phyloP scores from a whole-genome alignment of 2,888 invertebrate species.

The Flexamia atlantica region DNA sequence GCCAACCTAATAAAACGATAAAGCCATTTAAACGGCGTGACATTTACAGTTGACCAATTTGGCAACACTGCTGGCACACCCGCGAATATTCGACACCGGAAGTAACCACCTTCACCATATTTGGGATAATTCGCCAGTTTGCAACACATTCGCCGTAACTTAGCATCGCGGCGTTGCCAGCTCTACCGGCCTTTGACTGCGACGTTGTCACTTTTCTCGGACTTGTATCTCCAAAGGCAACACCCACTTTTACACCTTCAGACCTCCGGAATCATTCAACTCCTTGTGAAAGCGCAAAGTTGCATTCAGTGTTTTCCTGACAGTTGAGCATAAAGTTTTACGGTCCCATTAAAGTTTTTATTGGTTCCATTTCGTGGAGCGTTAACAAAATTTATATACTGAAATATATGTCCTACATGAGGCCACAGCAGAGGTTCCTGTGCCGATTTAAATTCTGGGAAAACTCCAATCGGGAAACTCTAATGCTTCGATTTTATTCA shows the following conservation, averaged over 20 bases:
- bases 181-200: background rate
- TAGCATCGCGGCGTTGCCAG: slow-evolving; percentile 1
- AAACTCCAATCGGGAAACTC: too few relatives aligned
- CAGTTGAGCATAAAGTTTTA: too few relatives aligned
- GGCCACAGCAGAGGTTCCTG: too few relatives aligned
- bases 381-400: too few relatives aligned
- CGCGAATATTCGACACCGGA: slow-evolving; percentile 13
- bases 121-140: slow-evolving; percentile 44
- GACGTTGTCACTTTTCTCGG: background rate
- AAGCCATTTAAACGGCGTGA: background rate
- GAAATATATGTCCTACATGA: too few relatives aligned
- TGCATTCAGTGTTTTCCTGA: too few relatives aligned
- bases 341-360: too few relatives aligned
- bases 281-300: background rate
- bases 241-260: slow-evolving; percentile 22
- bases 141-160: slow-evolving; percentile 38
- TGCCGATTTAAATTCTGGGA: too few relatives aligned
- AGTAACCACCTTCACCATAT: slow-evolving; percentile 4
- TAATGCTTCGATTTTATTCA: too few relatives aligned
- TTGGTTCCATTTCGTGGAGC: too few relatives aligned
- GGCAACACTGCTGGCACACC: background rate
- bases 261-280: background rate
- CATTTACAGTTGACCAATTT: background rate
- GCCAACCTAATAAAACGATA: background rate
- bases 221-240: slow-evolving; percentile 41